Evolutionary conservation across 2,797 vertebrate genomes (phyloP).

Genomic region (Gymnodraco acuticeps): DNA sequence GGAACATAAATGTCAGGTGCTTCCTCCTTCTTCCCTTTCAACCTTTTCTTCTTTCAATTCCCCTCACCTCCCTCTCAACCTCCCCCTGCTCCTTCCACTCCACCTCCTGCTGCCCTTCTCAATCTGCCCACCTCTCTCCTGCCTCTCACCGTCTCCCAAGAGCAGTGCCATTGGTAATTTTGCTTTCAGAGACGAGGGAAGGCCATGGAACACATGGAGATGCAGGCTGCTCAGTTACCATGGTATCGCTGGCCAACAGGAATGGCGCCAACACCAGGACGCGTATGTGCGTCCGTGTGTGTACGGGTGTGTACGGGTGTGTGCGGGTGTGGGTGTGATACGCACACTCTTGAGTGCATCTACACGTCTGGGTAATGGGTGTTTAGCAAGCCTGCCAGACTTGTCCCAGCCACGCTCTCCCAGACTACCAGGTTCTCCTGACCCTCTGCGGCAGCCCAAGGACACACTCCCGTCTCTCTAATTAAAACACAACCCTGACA

Average conservation of each 20-base stretch:
- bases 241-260: conserved; percentile 68
- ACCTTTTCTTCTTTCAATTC: conserved; percentile 77
- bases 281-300: conserved; percentile 35
- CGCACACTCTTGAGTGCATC: conserved; percentile 53
- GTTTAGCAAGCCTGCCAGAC: conserved; percentile 80
- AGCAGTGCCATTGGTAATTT: conserved; percentile 69
- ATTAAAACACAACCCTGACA: conserved; percentile 85
- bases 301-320: conserved; percentile 44
- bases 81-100: conserved; percentile 70
- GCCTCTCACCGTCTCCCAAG: conserved; percentile 62
- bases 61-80: conserved; percentile 70
- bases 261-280: conserved; percentile 65
- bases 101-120: conserved; percentile 67
- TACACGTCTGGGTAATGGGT: conserved; percentile 78
- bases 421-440: conserved; percentile 78
- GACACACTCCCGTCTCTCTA: conserved; percentile 84
- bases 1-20: conserved; percentile 79
- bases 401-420: conserved; percentile 73
- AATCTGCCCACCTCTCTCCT: conserved; percentile 60
- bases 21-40: conserved; percentile 66
- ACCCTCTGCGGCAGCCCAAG: conserved; percentile 83
- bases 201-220: conserved; percentile 70
- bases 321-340: conserved; percentile 19
- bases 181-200: conserved; percentile 66
- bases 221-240: conserved; percentile 74